Evolutionary conservation across 2,113 vertebrate genomes (phyloP).

Genomic region (Psittacus erithacus): DNA sequence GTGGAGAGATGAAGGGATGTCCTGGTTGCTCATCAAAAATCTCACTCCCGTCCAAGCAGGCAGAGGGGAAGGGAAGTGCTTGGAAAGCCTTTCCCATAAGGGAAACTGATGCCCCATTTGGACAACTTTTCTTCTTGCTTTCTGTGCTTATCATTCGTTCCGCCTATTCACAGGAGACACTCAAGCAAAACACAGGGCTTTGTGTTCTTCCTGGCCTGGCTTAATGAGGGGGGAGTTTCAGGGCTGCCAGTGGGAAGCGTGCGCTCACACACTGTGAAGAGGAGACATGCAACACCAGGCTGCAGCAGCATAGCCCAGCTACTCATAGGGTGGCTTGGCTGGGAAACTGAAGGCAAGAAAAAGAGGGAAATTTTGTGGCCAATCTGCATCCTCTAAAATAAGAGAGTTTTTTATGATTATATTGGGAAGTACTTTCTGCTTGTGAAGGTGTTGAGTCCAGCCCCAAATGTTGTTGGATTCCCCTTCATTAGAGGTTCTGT

Average conservation of each 20-base stretch:
- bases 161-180: conserved; percentile 51
- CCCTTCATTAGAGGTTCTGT: background rate
- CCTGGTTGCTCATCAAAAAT: background rate
- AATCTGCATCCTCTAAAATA: background rate
- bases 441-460: background rate
- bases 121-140: conserved; percentile 28
- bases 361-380: background rate
- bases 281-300: background rate
- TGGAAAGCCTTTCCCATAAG: conserved; percentile 42
- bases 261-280: conserved; percentile 42
- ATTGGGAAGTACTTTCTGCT: background rate
- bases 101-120: conserved; percentile 43
- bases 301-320: background rate
- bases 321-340: accelerated
- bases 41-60: conserved; percentile 43
- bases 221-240: conserved; percentile 58
- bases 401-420: background rate
- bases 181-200: conserved; percentile 38
- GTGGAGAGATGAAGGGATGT: background rate
- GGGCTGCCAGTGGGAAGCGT: background rate
- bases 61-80: conserved; percentile 37
- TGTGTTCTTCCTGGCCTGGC: background rate
- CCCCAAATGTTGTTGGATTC: background rate
- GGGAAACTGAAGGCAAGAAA: background rate
- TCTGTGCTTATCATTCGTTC: conserved; percentile 45